phyloP scores from a whole-genome alignment of 2,797 vertebrate species.

The Spinibarbus caldwelli region DNA sequence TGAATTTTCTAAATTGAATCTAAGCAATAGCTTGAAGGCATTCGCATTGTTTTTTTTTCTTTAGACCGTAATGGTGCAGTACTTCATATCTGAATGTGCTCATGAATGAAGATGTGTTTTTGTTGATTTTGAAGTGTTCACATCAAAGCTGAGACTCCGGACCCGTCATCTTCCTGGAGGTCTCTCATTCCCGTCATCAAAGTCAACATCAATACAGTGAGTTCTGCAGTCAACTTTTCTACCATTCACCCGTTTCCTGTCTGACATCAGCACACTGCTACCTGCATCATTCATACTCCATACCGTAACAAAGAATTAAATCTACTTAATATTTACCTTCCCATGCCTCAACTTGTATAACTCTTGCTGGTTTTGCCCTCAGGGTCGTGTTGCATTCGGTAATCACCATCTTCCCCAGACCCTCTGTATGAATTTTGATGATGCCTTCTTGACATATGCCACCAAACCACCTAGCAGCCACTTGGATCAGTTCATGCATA shows the following conservation, averaged over 20 bases:
- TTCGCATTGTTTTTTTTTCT: neutral
- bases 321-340: neutral
- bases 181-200: constrained; percentile 99
- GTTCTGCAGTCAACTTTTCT: constrained; percentile 61
- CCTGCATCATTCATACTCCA: neutral
- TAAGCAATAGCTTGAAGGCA: neutral
- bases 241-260: neutral
- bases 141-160: constrained; percentile 90
- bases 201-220: constrained; percentile 97
- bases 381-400: constrained; percentile 97
- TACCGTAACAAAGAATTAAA: neutral
- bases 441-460: constrained; percentile 94
- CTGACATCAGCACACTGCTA: neutral
- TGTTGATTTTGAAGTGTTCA: constrained; percentile 79
- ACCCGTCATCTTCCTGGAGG: constrained; percentile 93
- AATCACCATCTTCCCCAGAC: constrained; percentile 98
- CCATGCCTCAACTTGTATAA: neutral
- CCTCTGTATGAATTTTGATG: constrained; percentile 95
- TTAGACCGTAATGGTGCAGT: neutral
- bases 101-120: constrained; percentile 32
- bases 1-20: neutral
- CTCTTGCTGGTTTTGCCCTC: neutral
- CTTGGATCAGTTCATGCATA: constrained; percentile 98
- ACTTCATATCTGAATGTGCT: neutral
- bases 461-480: constrained; percentile 98